phyloP scores from a whole-genome alignment of 2,113 vertebrate species.

The Tiliqua scincoides region DNA sequence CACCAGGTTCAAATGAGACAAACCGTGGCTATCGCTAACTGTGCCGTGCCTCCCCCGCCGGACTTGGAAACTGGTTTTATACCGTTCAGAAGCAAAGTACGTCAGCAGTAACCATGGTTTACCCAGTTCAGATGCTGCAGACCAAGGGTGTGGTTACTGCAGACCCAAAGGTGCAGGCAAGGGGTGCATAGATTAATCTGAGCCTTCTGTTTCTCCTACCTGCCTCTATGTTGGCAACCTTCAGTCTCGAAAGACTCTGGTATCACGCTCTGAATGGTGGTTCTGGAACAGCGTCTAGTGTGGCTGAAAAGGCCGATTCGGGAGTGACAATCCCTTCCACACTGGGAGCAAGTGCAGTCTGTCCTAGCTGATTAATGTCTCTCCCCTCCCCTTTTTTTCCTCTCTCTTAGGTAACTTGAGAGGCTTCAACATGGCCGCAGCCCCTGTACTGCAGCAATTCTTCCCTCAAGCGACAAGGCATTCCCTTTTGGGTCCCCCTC shows the following conservation, averaged over 20 bases:
- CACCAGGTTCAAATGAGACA: no score
- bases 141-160: background rate
- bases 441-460: conserved; percentile 90
- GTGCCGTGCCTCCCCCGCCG: background rate
- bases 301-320: no score
- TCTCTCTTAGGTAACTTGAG: conserved; percentile 83
- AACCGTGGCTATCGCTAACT: no score
- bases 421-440: conserved; percentile 83
- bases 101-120: background rate
- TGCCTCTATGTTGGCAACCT: no score
- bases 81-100: background rate
- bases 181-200: background rate
- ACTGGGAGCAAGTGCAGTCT: no score
- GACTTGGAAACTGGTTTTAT: background rate
- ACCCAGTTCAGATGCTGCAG: background rate
- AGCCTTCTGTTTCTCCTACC: background rate
- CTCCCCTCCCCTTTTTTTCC: background rate
- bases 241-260: no score
- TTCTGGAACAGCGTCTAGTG: no score
- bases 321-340: no score
- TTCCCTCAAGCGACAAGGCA: conserved; percentile 89
- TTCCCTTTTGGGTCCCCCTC: conserved; percentile 93
- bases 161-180: background rate
- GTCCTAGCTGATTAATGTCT: background rate
- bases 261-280: no score